These are phyloP conservation scores for Agraylea sexmaculata DNA, from an alignment of 1,140 invertebrate species.

Conservation along the genomic window DNA sequence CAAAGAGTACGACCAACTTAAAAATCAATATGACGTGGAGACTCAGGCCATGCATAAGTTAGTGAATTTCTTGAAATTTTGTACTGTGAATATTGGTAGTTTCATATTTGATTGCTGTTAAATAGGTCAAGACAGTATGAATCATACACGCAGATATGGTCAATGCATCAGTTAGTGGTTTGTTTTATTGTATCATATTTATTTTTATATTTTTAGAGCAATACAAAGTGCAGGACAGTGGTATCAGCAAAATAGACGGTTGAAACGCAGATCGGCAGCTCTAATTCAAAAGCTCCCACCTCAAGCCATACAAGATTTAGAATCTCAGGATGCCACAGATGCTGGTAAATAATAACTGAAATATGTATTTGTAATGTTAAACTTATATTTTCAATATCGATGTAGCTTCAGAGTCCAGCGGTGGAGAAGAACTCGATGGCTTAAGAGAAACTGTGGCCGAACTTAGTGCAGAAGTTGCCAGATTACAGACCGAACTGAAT, in stretches of 20 bases:
- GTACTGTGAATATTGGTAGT: too few relatives aligned
- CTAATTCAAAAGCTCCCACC: slow-evolving; percentile 43
- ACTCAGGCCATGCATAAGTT: slow-evolving; percentile 55
- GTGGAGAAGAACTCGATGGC: slow-evolving; percentile 53
- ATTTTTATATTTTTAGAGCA: slow-evolving; percentile 34
- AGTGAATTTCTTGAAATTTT: slow-evolving; percentile 18
- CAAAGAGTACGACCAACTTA: slow-evolving; percentile 59
- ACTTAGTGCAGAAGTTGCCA: slow-evolving; percentile 49
- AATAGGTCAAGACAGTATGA: background rate
- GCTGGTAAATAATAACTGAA: slow-evolving; percentile 22
- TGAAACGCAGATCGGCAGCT: slow-evolving; percentile 52
- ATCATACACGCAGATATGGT: slow-evolving; percentile 47
- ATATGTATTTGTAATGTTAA: too few relatives aligned
- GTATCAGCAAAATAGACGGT: slow-evolving; percentile 60
- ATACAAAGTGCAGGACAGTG: slow-evolving; percentile 49
- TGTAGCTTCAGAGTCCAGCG: slow-evolving; percentile 42
- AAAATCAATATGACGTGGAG: slow-evolving; percentile 58
- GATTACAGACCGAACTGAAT: slow-evolving; percentile 54
- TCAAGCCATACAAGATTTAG: slow-evolving; percentile 31
- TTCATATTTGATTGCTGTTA: too few relatives aligned
- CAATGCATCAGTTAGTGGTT: slow-evolving; percentile 48
- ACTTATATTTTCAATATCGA: slow-evolving; percentile 1
- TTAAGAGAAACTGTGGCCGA: slow-evolving; percentile 52
- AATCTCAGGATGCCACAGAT: slow-evolving; percentile 32
- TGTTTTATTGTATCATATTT: slow-evolving; percentile 9